Conservation (phyloP, 1,140 invertebrate species). For the Drosophila hydei region DNA sequence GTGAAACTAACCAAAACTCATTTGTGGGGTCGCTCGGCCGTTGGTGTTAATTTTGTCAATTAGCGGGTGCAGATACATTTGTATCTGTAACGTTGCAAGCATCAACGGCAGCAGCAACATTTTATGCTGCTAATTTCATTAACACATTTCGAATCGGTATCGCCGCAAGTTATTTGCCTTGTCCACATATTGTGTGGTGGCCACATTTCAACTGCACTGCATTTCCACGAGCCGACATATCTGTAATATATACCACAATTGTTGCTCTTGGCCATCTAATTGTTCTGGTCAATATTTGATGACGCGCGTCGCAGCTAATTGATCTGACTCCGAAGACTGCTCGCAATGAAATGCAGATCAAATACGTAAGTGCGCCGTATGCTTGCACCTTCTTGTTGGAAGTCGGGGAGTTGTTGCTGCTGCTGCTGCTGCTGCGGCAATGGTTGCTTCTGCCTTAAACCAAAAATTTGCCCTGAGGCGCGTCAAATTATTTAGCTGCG, state of each 20-base stretch:
- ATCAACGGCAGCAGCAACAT: conserved; percentile 31
- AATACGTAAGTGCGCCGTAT: conserved; percentile 70
- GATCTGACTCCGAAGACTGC: conserved; percentile 21
- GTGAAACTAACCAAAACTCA: conserved; percentile 70
- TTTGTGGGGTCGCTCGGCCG: conserved; percentile 42
- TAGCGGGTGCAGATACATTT: conserved; percentile 76
- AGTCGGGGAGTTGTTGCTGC: background rate
- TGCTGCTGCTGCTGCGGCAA: no score
- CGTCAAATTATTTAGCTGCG: conserved; percentile 79
- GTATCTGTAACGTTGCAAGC: conserved; percentile 73
- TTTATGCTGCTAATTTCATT: conserved; percentile 84
- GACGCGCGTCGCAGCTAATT: conserved; percentile 67
- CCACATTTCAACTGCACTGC: conserved; percentile 31
- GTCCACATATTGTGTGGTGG: conserved; percentile 8
- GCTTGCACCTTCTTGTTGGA: conserved; percentile 24
- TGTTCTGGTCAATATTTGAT: conserved; percentile 64
- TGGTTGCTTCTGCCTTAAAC: background rate
- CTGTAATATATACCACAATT: background rate
- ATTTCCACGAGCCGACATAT: conserved; percentile 28
- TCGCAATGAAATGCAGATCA: conserved; percentile 43
- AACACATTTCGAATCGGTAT: conserved; percentile 68
- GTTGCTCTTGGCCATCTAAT: conserved; percentile 46
- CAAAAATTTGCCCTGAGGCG: conserved; percentile 49
- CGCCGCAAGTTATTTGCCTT: conserved; percentile 58
- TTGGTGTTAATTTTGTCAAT: conserved; percentile 83